phyloP scores from a whole-genome alignment of 2,797 vertebrate genomes.

The Mastacembelus armatus region DNA sequence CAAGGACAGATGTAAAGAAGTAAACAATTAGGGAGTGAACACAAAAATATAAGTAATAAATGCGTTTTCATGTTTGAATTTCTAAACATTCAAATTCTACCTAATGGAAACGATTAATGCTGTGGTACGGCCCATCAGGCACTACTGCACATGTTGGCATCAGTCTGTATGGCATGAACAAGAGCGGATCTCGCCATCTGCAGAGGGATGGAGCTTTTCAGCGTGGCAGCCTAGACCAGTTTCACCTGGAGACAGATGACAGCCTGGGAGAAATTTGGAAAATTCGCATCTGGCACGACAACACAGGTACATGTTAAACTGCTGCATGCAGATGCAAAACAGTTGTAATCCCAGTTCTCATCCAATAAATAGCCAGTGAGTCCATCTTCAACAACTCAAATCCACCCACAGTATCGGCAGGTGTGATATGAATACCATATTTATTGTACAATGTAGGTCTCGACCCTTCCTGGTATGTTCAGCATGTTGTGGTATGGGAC shows the following conservation, averaged over 20 bases:
- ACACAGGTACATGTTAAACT: constrained; percentile 80
- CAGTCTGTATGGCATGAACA: constrained; percentile 82
- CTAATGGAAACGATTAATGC: neutral
- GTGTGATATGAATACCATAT: neutral
- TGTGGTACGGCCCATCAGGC: constrained; percentile 68
- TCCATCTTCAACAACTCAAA: too few species aligned
- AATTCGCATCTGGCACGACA: constrained; percentile 88
- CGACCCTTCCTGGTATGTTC: constrained; percentile 86
- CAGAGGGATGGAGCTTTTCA: constrained; percentile 83
- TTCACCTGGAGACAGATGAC: constrained; percentile 85
- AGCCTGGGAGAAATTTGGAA: constrained; percentile 87
- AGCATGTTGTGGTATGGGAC: constrained; percentile 88
- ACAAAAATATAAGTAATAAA: too few species aligned
- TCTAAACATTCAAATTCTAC: neutral
- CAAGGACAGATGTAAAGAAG: too few species aligned
- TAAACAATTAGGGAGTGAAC: too few species aligned
- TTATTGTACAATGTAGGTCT: constrained; percentile 75
- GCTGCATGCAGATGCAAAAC: neutral
- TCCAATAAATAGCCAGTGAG: too few species aligned
- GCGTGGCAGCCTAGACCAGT: constrained; percentile 82
- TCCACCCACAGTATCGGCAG: too few species aligned
- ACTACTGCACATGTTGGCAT: constrained; percentile 88
- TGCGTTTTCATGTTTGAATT: neutral
- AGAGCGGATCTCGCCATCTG: constrained; percentile 85
- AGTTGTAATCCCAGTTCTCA: neutral